Percentiles rank a stretch among this genome's conserved stretches.
phyloP scores from a whole-genome alignment of 2,888 invertebrate genomes.

The Ophioninae sp. region DNA sequence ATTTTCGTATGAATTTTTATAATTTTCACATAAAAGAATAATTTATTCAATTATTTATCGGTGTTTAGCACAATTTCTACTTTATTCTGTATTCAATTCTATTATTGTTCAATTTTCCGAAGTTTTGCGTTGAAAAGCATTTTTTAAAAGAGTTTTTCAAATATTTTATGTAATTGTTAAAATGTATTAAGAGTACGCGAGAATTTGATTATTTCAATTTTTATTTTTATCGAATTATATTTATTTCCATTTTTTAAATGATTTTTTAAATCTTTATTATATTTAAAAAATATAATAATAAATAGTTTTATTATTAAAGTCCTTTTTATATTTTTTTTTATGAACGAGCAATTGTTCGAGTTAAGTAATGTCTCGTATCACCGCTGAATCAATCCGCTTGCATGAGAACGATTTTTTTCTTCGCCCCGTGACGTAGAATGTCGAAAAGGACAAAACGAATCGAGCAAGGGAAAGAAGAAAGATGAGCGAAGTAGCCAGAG shows the following conservation, averaged over 20 bases:
- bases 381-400: not conserved
- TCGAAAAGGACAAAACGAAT: not conserved
- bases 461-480: constrained; percentile 4
- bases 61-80: too few species aligned
- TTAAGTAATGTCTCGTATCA: not conserved
- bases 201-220: not conserved
- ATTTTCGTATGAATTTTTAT: too few species aligned
- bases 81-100: too few species aligned
- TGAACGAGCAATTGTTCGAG: not conserved
- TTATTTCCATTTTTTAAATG: not conserved
- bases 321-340: not conserved
- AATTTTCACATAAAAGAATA: too few species aligned
- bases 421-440: not conserved
- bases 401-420: not conserved
- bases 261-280: too few species aligned
- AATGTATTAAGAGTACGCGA: not conserved
- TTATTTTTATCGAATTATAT: not conserved
- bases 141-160: not conserved
- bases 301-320: not conserved
- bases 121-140: not conserved
- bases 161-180: not conserved
- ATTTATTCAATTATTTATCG: too few species aligned
- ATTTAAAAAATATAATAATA: too few species aligned
- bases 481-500: constrained; percentile 30
- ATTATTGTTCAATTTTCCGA: too few species aligned